Percentiles rank a stretch among this genome's conserved stretches.
phyloP scores from a whole-genome alignment of 2,888 invertebrate genomes.

The Cheilosia pagana region DNA sequence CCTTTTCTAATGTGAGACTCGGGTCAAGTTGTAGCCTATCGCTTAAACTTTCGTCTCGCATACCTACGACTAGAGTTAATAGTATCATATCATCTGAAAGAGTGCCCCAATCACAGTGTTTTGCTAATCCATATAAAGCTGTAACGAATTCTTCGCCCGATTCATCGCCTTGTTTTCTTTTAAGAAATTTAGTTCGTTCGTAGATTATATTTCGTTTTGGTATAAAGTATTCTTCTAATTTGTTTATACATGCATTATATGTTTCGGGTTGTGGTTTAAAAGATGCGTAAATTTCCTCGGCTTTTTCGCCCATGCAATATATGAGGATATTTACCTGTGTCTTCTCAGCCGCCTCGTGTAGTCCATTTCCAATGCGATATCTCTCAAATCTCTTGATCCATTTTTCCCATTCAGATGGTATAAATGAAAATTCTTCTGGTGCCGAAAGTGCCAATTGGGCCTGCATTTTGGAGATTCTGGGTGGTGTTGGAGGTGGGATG shows the following conservation, averaged over 20 bases:
- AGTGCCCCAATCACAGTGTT: no score
- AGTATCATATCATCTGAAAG: no score
- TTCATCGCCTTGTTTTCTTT: constrained; percentile 23
- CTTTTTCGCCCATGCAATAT: constrained; percentile 29
- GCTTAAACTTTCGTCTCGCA: no score
- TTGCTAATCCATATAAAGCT: no score
- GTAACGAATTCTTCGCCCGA: constrained; percentile 21
- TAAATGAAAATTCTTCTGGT: constrained; percentile 23
- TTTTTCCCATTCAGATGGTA: constrained; percentile 29
- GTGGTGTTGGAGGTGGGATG: neutral
- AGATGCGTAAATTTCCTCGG: constrained; percentile 13
- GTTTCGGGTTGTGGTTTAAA: constrained; percentile 10
- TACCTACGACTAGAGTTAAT: no score
- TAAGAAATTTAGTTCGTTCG: constrained; percentile 14
- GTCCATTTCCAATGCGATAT: constrained; percentile 15
- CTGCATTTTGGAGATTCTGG: constrained; percentile 8
- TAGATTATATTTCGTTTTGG: constrained; percentile 13
- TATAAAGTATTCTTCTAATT: constrained; percentile 10
- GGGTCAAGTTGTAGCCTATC: no score
- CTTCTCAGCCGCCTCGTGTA: constrained; percentile 1
- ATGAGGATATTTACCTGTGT: constrained; percentile 27
- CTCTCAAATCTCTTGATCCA: constrained; percentile 21
- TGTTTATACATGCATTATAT: constrained; percentile 20
- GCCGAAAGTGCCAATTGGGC: neutral
- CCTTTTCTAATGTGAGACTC: no score